Conservation (phyloP, 2,797 vertebrate genomes). For the Sciurus vulgaris region DNA sequence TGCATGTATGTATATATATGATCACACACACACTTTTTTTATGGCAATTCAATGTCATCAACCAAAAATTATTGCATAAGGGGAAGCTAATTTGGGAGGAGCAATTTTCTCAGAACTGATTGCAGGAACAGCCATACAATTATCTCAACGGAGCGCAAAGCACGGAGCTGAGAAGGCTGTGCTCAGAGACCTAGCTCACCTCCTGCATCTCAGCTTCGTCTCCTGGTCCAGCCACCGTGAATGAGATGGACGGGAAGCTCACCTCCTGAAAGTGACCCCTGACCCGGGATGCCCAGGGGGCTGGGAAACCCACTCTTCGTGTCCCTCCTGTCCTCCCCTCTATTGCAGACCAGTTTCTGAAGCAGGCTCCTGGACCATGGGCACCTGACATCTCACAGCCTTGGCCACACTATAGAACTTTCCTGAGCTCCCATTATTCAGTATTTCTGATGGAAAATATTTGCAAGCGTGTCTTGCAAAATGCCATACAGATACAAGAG, state of each 20-base stretch:
- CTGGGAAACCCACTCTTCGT: rapidly evolving
- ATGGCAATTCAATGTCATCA: constrained; percentile 66
- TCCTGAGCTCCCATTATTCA: neutral
- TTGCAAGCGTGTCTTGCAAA: neutral
- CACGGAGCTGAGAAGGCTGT: neutral
- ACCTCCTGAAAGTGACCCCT: neutral
- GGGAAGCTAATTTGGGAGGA: constrained; percentile 82
- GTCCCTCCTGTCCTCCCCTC: rapidly evolving
- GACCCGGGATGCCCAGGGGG: too few species aligned
- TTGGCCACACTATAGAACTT: neutral
- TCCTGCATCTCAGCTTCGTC: neutral
- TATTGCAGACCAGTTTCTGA: neutral
- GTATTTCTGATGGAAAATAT: neutral
- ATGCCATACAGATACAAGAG: rapidly evolving
- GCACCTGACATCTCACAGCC: rapidly evolving
- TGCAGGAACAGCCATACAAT: constrained; percentile 77
- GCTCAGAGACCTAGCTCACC: neutral
- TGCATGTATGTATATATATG: neutral
- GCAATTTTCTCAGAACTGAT: constrained; percentile 80
- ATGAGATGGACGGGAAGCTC: neutral
- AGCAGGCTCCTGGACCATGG: rapidly evolving
- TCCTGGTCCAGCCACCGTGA: neutral
- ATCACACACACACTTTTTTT: neutral
- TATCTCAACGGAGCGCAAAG: constrained; percentile 64
- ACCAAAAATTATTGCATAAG: constrained; percentile 80